phyloP scores from a whole-genome alignment of 2,888 invertebrate species.

The Cacoxenus indagator region DNA sequence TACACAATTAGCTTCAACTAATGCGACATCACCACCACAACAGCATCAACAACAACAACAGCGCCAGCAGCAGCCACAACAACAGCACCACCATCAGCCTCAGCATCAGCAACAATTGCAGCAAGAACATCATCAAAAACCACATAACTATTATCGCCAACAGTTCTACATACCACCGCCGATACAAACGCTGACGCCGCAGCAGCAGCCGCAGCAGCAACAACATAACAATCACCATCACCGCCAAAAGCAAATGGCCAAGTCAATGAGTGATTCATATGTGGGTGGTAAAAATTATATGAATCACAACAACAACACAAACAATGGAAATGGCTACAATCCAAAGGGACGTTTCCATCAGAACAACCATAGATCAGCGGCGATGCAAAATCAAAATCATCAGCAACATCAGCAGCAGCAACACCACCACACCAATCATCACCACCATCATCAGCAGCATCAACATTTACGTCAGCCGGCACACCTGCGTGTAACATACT shows the following conservation, averaged over 20 bases:
- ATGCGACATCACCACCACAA: slow-evolving; percentile 12
- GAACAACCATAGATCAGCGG: slow-evolving; percentile 21
- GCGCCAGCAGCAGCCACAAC: slow-evolving; percentile 29
- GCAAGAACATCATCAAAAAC: slow-evolving; percentile 43
- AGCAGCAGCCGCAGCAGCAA: slow-evolving; percentile 48
- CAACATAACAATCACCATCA: slow-evolving; percentile 15
- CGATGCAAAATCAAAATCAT: slow-evolving; percentile 47
- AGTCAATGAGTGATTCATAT: slow-evolving; percentile 27
- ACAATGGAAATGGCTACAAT: slow-evolving; percentile 22
- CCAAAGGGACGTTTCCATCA: not conserved
- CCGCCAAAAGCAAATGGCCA: slow-evolving; percentile 34
- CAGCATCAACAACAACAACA: slow-evolving; percentile 9
- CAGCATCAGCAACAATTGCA: slow-evolving; percentile 32
- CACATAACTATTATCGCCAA: slow-evolving; percentile 57
- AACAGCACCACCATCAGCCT: not conserved
- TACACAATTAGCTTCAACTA: slow-evolving; percentile 20
- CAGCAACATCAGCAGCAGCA: slow-evolving; percentile 22
- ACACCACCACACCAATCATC: not conserved
- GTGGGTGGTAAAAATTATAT: slow-evolving; percentile 6
- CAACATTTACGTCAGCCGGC: slow-evolving; percentile 33
- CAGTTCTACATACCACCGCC: slow-evolving; percentile 68
- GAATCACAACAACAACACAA: slow-evolving; percentile 17
- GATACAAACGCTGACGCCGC: slow-evolving; percentile 61
- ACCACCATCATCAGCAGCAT: slow-evolving; percentile 36
- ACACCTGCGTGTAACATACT: not conserved